Evolutionary conservation across 2,797 vertebrate genomes (phyloP).

Genomic region (Glossophaga mutica): DNA sequence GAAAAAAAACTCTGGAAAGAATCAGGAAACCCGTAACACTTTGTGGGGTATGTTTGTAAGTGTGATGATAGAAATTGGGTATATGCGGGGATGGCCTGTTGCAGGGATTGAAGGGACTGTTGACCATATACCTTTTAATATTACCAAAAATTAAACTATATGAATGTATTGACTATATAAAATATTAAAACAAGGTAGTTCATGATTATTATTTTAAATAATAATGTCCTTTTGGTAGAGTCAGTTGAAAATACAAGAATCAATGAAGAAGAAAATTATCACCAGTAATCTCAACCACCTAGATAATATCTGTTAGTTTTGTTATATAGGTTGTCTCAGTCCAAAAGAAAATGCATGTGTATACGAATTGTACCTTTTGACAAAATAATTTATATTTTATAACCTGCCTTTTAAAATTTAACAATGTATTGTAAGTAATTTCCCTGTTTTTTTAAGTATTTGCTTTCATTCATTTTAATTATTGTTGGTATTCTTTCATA

Average conservation of each 20-base stretch:
- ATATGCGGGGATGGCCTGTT: background rate
- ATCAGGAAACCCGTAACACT: background rate
- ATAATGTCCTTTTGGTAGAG: background rate
- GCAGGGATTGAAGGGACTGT: background rate
- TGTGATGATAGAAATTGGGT: background rate
- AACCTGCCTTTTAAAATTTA: background rate
- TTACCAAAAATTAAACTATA: background rate
- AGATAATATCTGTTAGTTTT: background rate
- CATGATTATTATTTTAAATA: background rate
- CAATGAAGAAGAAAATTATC: background rate
- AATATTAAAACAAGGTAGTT: background rate
- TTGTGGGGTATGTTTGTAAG: background rate
- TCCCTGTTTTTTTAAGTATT: conserved; percentile 7
- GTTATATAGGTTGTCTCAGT: background rate
- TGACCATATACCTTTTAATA: background rate
- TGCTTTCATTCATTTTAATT: conserved; percentile 29
- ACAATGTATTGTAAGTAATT: background rate
- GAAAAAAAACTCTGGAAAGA: background rate
- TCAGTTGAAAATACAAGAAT: background rate
- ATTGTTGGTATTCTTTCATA: background rate
- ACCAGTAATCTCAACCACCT: background rate
- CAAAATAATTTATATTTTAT: background rate
- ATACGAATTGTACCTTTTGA: conserved; percentile 13
- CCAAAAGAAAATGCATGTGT: background rate
- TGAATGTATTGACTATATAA: background rate